A percentile compares a stretch with the other conserved stretches of the same genome.
Conservation (phyloP, 2,113 vertebrate genomes). For the Microtus ochrogaster region DNA sequence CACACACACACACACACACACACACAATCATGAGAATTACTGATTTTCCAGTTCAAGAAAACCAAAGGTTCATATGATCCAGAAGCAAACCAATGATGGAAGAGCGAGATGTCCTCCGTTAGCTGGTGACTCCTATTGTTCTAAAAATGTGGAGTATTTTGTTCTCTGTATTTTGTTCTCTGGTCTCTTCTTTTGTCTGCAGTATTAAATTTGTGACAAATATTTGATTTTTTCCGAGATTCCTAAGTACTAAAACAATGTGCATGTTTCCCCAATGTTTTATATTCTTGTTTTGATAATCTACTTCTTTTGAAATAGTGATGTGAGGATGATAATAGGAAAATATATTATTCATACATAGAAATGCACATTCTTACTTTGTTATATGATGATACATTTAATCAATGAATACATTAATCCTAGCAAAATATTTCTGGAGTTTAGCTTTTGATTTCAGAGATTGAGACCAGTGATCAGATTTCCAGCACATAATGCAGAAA, state of each 20-base stretch:
- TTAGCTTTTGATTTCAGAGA: neutral
- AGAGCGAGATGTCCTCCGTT: neutral
- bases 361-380: neutral
- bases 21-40: neutral
- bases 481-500: conserved; percentile 19
- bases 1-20: neutral
- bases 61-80: neutral
- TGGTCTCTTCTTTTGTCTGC: neutral
- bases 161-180: neutral
- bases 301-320: neutral
- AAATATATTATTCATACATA: conserved; percentile 33
- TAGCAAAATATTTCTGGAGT: conserved; percentile 41
- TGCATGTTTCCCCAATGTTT: neutral
- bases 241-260: neutral
- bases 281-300: neutral
- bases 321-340: neutral
- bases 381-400: neutral
- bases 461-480: neutral
- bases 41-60: conserved; percentile 43
- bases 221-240: conserved; percentile 6
- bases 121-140: neutral
- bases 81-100: neutral
- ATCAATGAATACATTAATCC: neutral
- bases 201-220: conserved; percentile 16
- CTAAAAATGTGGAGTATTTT: neutral